A percentile compares a stretch with the other conserved stretches of the same genome.
phyloP scores from a whole-genome alignment of 2,888 invertebrate genomes.

The Volucella inanis region DNA sequence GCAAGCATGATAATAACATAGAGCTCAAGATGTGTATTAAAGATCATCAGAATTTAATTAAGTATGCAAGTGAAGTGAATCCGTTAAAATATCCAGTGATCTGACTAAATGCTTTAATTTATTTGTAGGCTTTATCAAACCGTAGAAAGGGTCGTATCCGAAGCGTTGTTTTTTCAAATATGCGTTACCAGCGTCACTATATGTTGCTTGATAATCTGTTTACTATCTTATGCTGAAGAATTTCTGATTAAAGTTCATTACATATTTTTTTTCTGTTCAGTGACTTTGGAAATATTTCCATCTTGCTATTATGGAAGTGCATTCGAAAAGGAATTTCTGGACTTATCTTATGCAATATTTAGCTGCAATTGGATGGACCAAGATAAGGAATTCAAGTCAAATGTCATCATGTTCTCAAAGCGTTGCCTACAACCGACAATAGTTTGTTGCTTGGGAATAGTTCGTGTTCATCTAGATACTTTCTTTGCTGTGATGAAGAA shows the following conservation, averaged over 20 bases:
- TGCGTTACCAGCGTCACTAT: constrained; percentile 71
- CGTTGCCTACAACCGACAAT: too few relatives aligned
- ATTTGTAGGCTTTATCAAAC: constrained; percentile 69
- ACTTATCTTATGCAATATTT: constrained; percentile 54
- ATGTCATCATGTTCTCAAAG: too few relatives aligned
- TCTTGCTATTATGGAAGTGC: constrained; percentile 59
- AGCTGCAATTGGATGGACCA: constrained; percentile 56
- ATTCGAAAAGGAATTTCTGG: constrained; percentile 32
- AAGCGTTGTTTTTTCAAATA: constrained; percentile 75
- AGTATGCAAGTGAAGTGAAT: too few relatives aligned
- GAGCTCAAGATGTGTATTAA: too few relatives aligned
- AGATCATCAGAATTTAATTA: too few relatives aligned
- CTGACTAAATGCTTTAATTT: not conserved
- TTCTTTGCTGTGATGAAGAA: too few relatives aligned
- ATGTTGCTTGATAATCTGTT: constrained; percentile 72
- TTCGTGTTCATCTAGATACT: too few relatives aligned
- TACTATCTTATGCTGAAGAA: constrained; percentile 71
- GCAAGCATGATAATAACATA: too few relatives aligned
- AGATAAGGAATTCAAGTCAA: not conserved
- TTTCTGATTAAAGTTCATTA: constrained; percentile 59
- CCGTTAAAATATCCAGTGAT: too few relatives aligned
- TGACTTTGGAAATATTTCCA: constrained; percentile 74
- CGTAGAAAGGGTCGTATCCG: constrained; percentile 61
- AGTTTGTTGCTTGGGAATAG: too few relatives aligned
- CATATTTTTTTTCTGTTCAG: constrained; percentile 45